Evolutionary conservation across 2,113 vertebrate genomes (phyloP).

Genomic region (Balaenoptera acutorostrata): DNA sequence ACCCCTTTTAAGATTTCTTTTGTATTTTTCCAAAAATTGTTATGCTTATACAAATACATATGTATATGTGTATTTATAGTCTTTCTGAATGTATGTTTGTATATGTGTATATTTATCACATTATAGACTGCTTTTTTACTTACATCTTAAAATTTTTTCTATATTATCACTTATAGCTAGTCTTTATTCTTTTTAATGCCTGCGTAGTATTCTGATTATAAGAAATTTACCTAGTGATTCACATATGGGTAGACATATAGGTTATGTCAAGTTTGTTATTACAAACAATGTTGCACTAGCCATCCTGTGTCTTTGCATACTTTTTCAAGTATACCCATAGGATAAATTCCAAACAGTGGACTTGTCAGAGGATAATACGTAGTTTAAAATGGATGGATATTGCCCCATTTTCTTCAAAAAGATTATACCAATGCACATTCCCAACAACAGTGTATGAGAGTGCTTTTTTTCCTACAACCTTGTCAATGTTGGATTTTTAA

Average conservation of each 20-base stretch:
- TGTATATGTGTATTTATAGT: background rate
- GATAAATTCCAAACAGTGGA: background rate
- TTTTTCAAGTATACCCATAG: background rate
- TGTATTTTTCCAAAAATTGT: background rate
- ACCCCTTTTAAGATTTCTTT: background rate
- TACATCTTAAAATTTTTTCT: background rate
- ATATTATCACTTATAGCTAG: background rate
- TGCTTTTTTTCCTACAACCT: background rate
- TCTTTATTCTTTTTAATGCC: constrained; percentile 7
- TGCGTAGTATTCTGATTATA: background rate
- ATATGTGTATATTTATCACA: background rate
- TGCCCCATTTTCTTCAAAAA: background rate
- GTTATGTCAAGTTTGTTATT: background rate
- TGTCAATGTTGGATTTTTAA: background rate
- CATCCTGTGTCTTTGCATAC: background rate
- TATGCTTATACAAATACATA: background rate
- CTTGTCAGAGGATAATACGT: background rate
- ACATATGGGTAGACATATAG: background rate
- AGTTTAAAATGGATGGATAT: background rate
- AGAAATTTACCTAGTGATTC: background rate
- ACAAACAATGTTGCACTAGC: background rate
- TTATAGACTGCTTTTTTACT: background rate
- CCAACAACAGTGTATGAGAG: background rate
- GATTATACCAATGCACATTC: background rate
- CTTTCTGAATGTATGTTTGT: background rate